Evolutionary conservation across 1,140 invertebrate species (phyloP).

Genomic region (Neodiprion lecontei): DNA sequence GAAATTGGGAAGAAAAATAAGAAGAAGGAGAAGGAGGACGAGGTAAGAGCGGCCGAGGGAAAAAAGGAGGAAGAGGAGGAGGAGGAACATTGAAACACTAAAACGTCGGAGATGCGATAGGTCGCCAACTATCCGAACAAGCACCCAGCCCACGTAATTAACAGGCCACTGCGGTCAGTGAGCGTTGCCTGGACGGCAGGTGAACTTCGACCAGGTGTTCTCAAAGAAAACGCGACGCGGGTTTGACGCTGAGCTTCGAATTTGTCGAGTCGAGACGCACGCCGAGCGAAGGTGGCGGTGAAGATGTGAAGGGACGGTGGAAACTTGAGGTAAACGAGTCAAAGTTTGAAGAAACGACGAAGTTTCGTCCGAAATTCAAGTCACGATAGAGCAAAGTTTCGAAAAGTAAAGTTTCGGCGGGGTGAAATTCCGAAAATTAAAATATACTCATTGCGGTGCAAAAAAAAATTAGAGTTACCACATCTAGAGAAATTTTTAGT

Average conservation of each 20-base stretch:
- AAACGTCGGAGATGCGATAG: constrained; percentile 32
- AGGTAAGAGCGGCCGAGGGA: background rate
- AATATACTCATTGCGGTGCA: too few relatives aligned
- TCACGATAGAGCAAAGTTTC: too few relatives aligned
- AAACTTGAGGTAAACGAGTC: too few relatives aligned
- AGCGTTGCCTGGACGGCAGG: constrained; percentile 26
- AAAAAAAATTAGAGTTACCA: too few relatives aligned
- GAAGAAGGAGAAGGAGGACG: constrained; percentile 15
- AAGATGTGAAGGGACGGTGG: too few relatives aligned
- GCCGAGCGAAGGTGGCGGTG: too few relatives aligned
- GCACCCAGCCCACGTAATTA: constrained; percentile 37
- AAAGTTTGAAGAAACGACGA: too few relatives aligned
- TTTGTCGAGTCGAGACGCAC: background rate
- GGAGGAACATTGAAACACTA: constrained; percentile 25
- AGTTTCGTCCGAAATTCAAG: too few relatives aligned
- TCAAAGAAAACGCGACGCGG: background rate
- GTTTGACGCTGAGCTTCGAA: background rate
- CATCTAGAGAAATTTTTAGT: too few relatives aligned
- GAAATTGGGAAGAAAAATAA: background rate
- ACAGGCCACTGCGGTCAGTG: constrained; percentile 26
- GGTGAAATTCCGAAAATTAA: too few relatives aligned
- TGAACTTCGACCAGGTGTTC: constrained; percentile 22
- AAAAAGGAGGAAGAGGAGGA: constrained; percentile 12
- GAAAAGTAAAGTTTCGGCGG: too few relatives aligned
- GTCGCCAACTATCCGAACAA: constrained; percentile 6